A percentile compares a stretch with the other conserved stretches of the same genome.
Evolutionary conservation across 2,888 invertebrate species (phyloP).

Genomic region (Chironomus riparius): DNA sequence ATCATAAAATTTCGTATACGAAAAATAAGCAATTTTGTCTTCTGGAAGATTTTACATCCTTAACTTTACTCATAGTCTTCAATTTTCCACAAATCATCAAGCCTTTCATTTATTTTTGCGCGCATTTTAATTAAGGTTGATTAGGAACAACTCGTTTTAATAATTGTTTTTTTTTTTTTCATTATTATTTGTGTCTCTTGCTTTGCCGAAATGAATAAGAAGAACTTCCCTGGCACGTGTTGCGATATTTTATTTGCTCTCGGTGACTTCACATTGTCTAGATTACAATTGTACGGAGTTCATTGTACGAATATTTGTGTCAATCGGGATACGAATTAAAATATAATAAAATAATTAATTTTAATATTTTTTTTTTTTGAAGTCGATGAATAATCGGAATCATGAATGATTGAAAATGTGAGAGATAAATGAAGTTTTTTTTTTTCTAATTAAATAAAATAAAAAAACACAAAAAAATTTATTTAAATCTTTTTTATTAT

Average conservation of each 20-base stretch:
- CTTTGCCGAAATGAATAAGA: not conserved
- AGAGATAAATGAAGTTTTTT: not conserved
- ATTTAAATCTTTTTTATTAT: not conserved
- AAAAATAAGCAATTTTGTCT: too few species aligned
- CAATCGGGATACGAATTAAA: too few species aligned
- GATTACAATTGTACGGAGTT: too few species aligned
- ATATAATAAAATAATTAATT: not conserved
- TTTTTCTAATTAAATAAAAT: conserved; percentile 21
- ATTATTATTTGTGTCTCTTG: not conserved
- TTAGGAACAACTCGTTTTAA: conserved; percentile 14
- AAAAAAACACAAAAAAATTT: not conserved
- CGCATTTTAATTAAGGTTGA: conserved; percentile 19
- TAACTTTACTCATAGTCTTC: not conserved
- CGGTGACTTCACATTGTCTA: too few species aligned
- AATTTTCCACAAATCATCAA: not conserved
- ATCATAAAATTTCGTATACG: too few species aligned
- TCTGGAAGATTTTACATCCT: too few species aligned
- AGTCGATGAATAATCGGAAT: conserved; percentile 2
- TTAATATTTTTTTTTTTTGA: conserved; percentile 1
- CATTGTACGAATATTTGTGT: too few species aligned
- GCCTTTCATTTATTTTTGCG: not conserved
- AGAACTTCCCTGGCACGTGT: not conserved
- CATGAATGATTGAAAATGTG: conserved; percentile 14
- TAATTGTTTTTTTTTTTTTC: conserved; percentile 18
- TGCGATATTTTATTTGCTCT: too few species aligned